phyloP scores from a whole-genome alignment of 2,797 vertebrate genomes.

The Anabacerthia variegaticeps region DNA sequence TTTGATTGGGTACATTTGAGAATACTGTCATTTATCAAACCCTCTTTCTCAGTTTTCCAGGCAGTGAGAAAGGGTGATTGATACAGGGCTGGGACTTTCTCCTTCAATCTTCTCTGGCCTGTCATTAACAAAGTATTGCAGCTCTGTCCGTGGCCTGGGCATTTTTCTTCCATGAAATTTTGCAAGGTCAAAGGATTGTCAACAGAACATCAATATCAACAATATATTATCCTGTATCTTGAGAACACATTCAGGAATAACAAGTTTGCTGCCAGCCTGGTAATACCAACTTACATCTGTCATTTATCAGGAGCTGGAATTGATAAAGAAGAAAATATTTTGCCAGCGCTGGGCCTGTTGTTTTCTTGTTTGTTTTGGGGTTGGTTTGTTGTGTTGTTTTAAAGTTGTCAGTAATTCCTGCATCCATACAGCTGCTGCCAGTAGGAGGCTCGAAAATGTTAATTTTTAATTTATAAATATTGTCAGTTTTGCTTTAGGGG shows the following conservation, averaged over 20 bases:
- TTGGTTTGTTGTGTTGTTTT: neutral
- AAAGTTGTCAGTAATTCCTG: neutral
- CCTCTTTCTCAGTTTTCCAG: neutral
- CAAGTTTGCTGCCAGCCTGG: neutral
- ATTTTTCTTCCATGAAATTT: conserved; percentile 10
- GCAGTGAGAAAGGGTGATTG: neutral
- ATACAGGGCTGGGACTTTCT: neutral
- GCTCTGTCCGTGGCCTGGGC: neutral
- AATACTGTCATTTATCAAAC: neutral
- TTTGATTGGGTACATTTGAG: conserved; percentile 7
- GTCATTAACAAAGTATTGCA: neutral
- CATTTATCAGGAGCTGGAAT: neutral
- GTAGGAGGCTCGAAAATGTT: conserved; percentile 12
- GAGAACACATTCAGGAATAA: neutral
- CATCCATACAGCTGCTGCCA: neutral
- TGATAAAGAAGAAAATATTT: neutral
- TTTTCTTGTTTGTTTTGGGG: neutral
- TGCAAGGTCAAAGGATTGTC: conserved; percentile 31
- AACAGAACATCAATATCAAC: conserved; percentile 17
- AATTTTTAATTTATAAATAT: conserved; percentile 23
- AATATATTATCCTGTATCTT: neutral
- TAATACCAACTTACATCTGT: neutral
- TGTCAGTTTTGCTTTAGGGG: neutral
- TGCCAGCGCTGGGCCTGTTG: accelerated
- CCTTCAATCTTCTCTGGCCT: neutral